Percentiles rank a stretch among this genome's conserved stretches.
Evolutionary conservation across 2,888 invertebrate species (phyloP).

Genomic region (Caenorhabditis doughertyi): DNA sequence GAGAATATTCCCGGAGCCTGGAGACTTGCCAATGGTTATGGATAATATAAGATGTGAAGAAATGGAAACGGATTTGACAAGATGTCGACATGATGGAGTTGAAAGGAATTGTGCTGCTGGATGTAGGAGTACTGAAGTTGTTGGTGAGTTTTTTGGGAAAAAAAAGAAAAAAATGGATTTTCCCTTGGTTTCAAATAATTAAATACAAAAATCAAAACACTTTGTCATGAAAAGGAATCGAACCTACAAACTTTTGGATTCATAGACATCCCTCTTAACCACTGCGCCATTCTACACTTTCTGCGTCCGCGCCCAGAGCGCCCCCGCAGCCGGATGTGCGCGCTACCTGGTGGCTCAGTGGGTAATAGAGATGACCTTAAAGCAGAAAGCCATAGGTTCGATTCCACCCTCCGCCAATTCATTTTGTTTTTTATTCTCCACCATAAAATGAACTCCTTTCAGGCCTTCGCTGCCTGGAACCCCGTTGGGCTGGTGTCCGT

Average conservation of each 20-base stretch:
- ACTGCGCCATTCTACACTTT: too few species aligned
- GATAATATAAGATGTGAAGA: constrained; percentile 93
- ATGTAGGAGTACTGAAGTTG: constrained; percentile 84
- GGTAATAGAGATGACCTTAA: background rate
- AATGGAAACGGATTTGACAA: constrained; percentile 88
- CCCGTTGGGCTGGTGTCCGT: constrained; percentile 95
- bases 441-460: constrained; percentile 5
- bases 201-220: background rate
- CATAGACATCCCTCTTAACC: constrained; percentile 1
- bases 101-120: constrained; percentile 86
- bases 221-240: background rate
- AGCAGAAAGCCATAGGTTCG: background rate
- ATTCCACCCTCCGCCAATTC: background rate
- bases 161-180: background rate
- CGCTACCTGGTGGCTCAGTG: background rate
- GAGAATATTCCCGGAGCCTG: constrained; percentile 78
- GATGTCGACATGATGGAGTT: constrained; percentile 87
- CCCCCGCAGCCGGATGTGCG: background rate
- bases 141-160: constrained; percentile 82
- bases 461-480: constrained; percentile 86
- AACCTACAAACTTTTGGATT: background rate
- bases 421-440: background rate
- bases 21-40: constrained; percentile 83
- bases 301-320: background rate
- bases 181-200: background rate